A percentile compares a stretch with the other conserved stretches of the same genome.
These are phyloP conservation scores for Cyprinodon brontotheroides DNA, from an alignment of 2,113 vertebrate genomes.

Conservation along the genomic window DNA sequence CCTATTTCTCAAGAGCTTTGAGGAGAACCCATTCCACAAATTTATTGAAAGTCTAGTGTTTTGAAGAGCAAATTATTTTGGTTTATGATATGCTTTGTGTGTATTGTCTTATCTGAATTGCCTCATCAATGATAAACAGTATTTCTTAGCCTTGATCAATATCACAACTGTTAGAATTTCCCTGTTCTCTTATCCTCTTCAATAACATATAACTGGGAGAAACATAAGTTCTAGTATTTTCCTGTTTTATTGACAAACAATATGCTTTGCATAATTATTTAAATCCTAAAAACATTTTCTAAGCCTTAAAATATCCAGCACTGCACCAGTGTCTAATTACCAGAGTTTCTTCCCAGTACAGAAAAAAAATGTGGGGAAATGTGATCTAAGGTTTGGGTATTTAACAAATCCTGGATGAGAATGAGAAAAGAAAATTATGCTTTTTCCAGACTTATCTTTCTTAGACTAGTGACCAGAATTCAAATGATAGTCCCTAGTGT, in stretches of 20 bases:
- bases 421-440: not conserved
- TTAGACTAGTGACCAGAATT: slow-evolving; percentile 24
- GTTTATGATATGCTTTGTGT: slow-evolving; percentile 33
- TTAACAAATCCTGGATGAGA: not conserved
- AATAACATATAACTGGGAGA: slow-evolving; percentile 49
- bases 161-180: slow-evolving; percentile 30
- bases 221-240: slow-evolving; percentile 58
- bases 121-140: slow-evolving; percentile 52
- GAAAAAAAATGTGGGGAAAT: not conserved
- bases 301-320: slow-evolving; percentile 16
- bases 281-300: slow-evolving; percentile 36
- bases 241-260: slow-evolving; percentile 43
- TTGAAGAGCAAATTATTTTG: slow-evolving; percentile 36
- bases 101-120: slow-evolving; percentile 44
- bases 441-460: not conserved
- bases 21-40: slow-evolving; percentile 40
- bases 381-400: not conserved
- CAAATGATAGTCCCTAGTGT: slow-evolving; percentile 3
- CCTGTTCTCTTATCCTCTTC: slow-evolving; percentile 27
- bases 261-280: slow-evolving; percentile 20
- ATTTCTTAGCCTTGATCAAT: slow-evolving; percentile 62
- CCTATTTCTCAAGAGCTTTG: slow-evolving; percentile 16
- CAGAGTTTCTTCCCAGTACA: not conserved
- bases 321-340: not conserved
- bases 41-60: slow-evolving; percentile 26